Evolutionary conservation across 2,113 vertebrate genomes (phyloP).

Genomic region (crab-eating macaque (Macaca fascicularis)): T2T-MFA8v1.1 NC_088375.1:15625501-15626000

Average conservation of each 20-base stretch:
- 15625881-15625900: not conserved
- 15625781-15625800: not conserved
- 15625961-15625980: not conserved
- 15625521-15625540: not conserved
- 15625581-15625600: not conserved
- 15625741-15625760: constrained; percentile 36
- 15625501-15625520: not conserved
- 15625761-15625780: accelerated
- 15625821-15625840: not conserved
- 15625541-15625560: not conserved
- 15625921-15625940: not conserved
- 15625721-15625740: not conserved
- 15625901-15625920: not conserved
- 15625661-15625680: not conserved
- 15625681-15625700: not conserved
- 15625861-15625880: not conserved
- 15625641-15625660: not conserved
- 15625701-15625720: not conserved
- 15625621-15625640: not conserved
- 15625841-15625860: constrained; percentile 12
- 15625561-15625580: not conserved
- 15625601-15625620: not conserved
- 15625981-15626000: constrained; percentile 25
- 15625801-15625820: not conserved
- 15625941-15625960: not conserved